Base-by-base conservation (phyloP, 2,113 vertebrate genomes). In the Lutjanus erythropterus region DNA sequence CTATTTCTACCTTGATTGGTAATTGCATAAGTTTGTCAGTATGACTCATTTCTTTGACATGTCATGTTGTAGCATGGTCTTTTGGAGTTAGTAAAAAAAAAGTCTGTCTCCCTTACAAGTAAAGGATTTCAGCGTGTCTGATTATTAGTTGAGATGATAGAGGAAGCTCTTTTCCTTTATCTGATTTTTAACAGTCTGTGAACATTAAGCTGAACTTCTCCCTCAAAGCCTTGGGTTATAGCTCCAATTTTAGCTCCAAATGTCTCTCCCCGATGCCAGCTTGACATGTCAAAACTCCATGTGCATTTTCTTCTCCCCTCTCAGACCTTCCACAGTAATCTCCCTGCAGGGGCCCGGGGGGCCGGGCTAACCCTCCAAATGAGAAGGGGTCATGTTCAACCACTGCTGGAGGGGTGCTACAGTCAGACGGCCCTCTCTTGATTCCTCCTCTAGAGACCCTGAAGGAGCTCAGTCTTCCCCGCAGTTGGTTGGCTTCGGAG, bases 331-430 rank as follows among this genome's bases (percentile, higher is more conserved):
- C 27, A 9, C 35, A 46, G 31, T 61, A 16, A 29, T 72, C 49
- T 79, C 31, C 37, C 39, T 23, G 64, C 59, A 42, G 50, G 44
- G 59, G 42, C 42, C 29, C 41, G 59, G 46, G 33, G 44, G 39
- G 50, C 59, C 3, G 4, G 56, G 72, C 41, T 33, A 53, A 83
- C 61, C 52, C 64, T 67, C 59, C 50, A 56, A 67, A 78, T 33
- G 64, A 71, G 25, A 56, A 56, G 10, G 37, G 81, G 71, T 75
- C 75, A 52, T 59, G 65, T 60, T 76, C 15, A 59, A 62, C 60
- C 61, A 4, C 44, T 21, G 67, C 71, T 70, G 41, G 60, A 60
- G 9, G 44, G 29, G 9, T 21, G 23, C 62, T 37, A 27, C 47
- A 60, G 44, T 75, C 21, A 31, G 37, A 61, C 31, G 11, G 55